A percentile compares a stretch with the other conserved stretches of the same genome.
These are phyloP conservation scores for Gouania willdenowi DNA, from an alignment of 2,797 vertebrate genomes.

Conservation along the genomic window DNA sequence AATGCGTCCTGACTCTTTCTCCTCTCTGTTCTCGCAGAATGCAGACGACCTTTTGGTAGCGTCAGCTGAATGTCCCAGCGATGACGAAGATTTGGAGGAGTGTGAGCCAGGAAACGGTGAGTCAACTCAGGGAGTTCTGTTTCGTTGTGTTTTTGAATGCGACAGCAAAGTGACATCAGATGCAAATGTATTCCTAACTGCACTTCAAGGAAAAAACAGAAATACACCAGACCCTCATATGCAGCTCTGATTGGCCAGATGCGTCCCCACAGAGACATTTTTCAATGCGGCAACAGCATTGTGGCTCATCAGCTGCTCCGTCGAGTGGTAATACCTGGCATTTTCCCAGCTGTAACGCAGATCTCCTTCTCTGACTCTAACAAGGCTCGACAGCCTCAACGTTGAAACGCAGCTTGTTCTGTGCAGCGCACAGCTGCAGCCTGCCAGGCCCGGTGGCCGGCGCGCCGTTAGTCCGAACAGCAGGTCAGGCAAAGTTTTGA, in stretches of 20 bases:
- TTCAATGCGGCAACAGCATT: conserved; percentile 15
- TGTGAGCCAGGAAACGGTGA: conserved; percentile 93
- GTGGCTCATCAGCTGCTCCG: conserved; percentile 17
- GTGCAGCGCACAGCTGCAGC: conserved; percentile 22
- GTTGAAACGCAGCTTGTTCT: conserved; percentile 30
- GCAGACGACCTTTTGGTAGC: conserved; percentile 89
- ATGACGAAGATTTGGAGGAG: conserved; percentile 94
- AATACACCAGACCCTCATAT: conserved; percentile 19
- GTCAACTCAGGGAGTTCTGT: conserved; percentile 70
- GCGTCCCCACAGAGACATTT: not conserved
- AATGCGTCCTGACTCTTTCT: conserved; percentile 15
- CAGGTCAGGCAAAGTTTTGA: conserved; percentile 42
- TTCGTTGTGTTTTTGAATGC: conserved; percentile 12
- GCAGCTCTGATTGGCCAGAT: conserved; percentile 59
- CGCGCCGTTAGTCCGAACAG: conserved; percentile 29
- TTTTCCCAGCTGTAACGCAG: conserved; percentile 42
- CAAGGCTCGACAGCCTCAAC: conserved; percentile 34
- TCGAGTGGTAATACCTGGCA: conserved; percentile 29
- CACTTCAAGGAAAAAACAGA: not conserved
- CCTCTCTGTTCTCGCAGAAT: conserved; percentile 73
- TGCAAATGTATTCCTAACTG: too few relatives aligned
- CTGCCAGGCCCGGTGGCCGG: conserved; percentile 12
- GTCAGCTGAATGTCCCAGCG: conserved; percentile 89
- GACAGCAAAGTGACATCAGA: conserved; percentile 13
- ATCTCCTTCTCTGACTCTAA: conserved; percentile 36